A percentile compares a stretch with the other conserved stretches of the same genome.
Conservation (phyloP, 2,797 vertebrate genomes). For the Cuculus canorus region DNA sequence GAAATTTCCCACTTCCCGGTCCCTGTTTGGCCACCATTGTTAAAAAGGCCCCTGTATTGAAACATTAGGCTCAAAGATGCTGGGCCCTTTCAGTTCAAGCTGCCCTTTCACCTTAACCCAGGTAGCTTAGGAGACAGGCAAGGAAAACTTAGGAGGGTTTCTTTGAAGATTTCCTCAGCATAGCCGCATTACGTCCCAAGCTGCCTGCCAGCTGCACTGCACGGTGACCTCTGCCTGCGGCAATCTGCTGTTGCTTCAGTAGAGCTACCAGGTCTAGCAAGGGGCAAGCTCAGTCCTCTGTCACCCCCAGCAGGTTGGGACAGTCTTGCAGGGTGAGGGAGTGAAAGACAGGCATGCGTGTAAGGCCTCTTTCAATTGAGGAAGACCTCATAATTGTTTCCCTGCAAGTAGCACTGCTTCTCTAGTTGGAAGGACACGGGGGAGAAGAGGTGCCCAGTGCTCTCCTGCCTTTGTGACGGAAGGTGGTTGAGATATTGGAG, state of each 20-base stretch:
- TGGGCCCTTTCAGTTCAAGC: neutral
- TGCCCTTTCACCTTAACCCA: neutral
- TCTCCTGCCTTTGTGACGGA: neutral
- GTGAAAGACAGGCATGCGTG: neutral
- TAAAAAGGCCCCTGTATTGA: neutral
- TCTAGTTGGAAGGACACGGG: neutral
- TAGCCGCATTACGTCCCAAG: fast-evolving
- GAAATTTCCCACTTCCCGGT: neutral
- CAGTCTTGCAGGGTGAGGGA: neutral
- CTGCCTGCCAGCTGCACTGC: neutral
- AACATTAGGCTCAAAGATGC: neutral
- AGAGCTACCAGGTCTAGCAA: neutral
- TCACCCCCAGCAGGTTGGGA: neutral
- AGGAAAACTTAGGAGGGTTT: neutral
- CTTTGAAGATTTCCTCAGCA: neutral
- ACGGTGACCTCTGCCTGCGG: neutral
- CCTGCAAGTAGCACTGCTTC: neutral
- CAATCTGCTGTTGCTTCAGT: neutral
- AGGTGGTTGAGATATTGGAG: neutral
- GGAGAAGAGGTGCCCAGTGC: neutral
- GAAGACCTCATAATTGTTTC: neutral
- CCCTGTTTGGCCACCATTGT: neutral
- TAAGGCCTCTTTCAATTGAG: neutral
- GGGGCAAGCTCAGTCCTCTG: neutral
- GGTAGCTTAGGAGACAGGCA: neutral